Evolutionary conservation across 1,140 invertebrate species (phyloP), one percentile per base, ranked within the genome.

Genomic region (Aricia agestis): DNA sequence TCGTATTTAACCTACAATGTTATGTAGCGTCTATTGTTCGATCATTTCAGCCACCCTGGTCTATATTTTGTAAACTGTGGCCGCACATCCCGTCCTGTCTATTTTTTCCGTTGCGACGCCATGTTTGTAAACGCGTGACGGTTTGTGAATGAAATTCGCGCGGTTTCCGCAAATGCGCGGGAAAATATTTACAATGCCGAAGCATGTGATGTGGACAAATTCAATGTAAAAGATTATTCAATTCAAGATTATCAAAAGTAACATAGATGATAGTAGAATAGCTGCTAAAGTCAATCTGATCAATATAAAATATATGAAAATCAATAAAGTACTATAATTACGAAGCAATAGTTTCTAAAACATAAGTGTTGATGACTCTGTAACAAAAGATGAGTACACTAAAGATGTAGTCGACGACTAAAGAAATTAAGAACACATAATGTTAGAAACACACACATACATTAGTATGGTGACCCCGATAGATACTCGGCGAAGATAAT

Each of bases 131-230:
- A 90, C 82, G 74, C 78, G 72, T 79, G 76, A 72, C 84, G 80
- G 82, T 86, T 80, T 69, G 81, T 90, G 82, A 90, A 90, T 90
- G 88, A 88, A 90, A 83, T 90, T 89, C 81, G 80, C 84, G 79
- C 81, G 76, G 78, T 87, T 90, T 89, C 86, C 86, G 84, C 79
- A 76, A 89, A 80, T 80, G 80, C 80, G 81, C 81, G 82, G 85
- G 77, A 77, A 75, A 63, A 74, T 75, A 79, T 71, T 75, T 73
- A 67, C 67, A 75, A 72, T 71, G 17, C 19, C 18, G 2, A 9
- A 52, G 45, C 6, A 52, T 15, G 42, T 45, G 42, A 15, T 15
- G 13, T 13, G 45, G 45, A 4, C 45, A 15, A 52, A 1, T 13
- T 52, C 10, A 52, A 13, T 15, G 45, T 4, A 4, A 1, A 15